A percentile compares a stretch with the other conserved stretches of the same genome.
Evolutionary conservation across 1,140 invertebrate species (phyloP).

Genomic region (Diabrotica undecimpunctata): DNA sequence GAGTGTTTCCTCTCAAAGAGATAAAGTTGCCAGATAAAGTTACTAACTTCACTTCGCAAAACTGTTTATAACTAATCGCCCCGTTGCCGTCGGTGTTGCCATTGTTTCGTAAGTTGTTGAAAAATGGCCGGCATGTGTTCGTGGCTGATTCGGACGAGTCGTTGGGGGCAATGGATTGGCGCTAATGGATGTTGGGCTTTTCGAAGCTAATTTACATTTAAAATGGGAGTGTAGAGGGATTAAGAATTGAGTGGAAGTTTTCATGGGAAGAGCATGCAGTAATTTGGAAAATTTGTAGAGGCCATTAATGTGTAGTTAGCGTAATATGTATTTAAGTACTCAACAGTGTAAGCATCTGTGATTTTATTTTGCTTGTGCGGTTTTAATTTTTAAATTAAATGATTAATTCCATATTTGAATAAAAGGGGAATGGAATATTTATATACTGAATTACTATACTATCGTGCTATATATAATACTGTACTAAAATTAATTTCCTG

Average conservation of each 20-base stretch:
- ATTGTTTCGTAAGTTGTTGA: not conserved
- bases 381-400: too few relatives aligned
- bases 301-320: not conserved
- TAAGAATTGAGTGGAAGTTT: not conserved
- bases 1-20: not conserved
- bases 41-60: constrained; percentile 9
- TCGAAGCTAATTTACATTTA: constrained; percentile 2
- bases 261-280: not conserved
- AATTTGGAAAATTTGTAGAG: not conserved
- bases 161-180: not conserved
- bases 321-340: not conserved
- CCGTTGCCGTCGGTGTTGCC: not conserved
- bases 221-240: not conserved
- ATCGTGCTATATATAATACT: too few relatives aligned
- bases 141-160: not conserved
- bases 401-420: too few relatives aligned
- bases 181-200: constrained; percentile 1
- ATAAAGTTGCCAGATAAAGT: constrained; percentile 9
- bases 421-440: too few relatives aligned
- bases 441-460: too few relatives aligned
- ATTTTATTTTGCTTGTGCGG: too few relatives aligned
- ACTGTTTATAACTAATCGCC: constrained; percentile 10
- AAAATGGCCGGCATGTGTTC: not conserved
- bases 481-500: too few relatives aligned
- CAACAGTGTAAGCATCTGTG: too few relatives aligned